These are phyloP conservation scores for Nothocercus nigrocapillus DNA, from an alignment of 2,113 vertebrate species.

Conservation along the genomic window DNA sequence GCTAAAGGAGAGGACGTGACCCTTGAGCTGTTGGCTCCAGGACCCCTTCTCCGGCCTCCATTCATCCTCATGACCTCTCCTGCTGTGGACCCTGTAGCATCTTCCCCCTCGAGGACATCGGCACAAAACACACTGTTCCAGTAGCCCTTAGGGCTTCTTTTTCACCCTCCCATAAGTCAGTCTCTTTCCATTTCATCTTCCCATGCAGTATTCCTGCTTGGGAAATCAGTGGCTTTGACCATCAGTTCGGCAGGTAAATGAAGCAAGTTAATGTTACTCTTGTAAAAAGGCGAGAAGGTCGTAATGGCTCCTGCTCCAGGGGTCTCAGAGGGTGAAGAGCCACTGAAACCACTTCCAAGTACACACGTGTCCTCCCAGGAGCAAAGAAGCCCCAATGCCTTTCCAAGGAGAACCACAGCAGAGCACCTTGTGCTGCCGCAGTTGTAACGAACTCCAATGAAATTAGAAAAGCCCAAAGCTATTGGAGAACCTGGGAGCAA, in stretches of 20 bases:
- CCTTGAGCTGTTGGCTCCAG: neutral
- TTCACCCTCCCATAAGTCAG: neutral
- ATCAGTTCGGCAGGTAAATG: neutral
- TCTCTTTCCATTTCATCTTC: rapidly evolving
- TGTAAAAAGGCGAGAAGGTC: neutral
- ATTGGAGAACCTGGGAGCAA: neutral
- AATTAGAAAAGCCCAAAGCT: neutral
- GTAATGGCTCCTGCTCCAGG: neutral
- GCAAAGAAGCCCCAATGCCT: neutral
- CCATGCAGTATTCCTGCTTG: neutral
- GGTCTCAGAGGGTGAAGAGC: neutral
- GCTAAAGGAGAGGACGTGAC: rapidly evolving
- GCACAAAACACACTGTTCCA: neutral
- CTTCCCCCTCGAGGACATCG: neutral
- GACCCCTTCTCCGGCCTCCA: neutral
- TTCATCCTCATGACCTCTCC: neutral
- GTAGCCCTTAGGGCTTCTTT: neutral
- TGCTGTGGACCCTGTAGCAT: neutral
- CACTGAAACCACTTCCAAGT: neutral
- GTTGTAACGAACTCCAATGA: too few relatives aligned
- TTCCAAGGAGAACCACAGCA: neutral
- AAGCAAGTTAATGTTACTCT: neutral
- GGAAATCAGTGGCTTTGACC: neutral
- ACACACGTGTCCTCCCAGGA: neutral
- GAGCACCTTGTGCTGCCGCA: neutral